Base-by-base conservation (phyloP, 2,113 vertebrate genomes). In the Solea senegalensis region DNA sequence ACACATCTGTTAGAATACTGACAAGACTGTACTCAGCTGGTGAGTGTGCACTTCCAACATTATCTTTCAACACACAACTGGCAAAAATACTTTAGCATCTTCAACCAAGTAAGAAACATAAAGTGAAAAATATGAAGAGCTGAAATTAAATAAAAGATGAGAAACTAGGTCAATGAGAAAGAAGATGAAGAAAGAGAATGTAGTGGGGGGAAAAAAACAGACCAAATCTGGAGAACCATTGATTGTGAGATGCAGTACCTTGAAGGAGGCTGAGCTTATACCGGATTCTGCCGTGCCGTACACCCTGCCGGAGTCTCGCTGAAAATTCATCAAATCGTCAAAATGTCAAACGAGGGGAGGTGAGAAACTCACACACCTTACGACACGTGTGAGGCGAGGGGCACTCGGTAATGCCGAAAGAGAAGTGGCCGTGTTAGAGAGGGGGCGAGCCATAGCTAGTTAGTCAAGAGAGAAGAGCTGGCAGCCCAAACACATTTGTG, bases 221-320 rank as follows among this genome's bases (percentile, higher is more conserved):
- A 74, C 68, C 74, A 62, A 80, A 75, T 67, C 69, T 83, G 64
- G 40, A 63, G 64, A 74, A 51, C 45, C 53, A 65, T 78, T 78
- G 80, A 78, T 57, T 80, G 77, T 74, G 89, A 86, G 87, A 89
- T 92, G 91, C 80, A 76, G 78, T 94, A 94, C 94, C 94, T 94
- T 94, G 92, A 94, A 94, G 79, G 94, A 94, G 86, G 94, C 94
- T 88, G 94, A 94, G 92, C 94, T 94, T 94, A 94, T 94, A 94
- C 93, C 92, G 92, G 92, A 94, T 94, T 94, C 94, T 94, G 92
- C 91, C 86, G 91, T 92, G 89, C 94, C 92, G 89, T 93, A 94
- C 91, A 90, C 89, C 69, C 92, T 94, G 89, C 92, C 80, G 89
- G 88, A 90, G 86, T 94, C 93, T 90, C 93, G 94, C 94, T 94